Conservation (phyloP, 2,888 invertebrate species). For the Girardia tigrina region DNA sequence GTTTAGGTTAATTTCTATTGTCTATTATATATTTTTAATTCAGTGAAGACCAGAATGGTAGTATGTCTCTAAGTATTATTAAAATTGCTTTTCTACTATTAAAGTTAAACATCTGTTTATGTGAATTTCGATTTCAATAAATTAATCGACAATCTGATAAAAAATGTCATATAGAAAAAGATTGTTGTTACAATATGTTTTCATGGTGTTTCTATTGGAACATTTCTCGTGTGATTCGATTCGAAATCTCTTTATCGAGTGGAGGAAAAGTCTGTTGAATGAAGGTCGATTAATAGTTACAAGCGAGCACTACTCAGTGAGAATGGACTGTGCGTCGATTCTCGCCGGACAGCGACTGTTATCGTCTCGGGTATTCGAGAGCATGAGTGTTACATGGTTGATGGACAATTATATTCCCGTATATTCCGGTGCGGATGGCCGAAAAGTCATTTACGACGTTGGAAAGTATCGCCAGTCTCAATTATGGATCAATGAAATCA, state of each 20-base stretch:
- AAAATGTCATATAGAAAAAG: too few relatives aligned
- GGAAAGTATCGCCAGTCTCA: not conserved
- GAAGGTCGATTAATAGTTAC: not conserved
- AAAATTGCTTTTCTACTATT: too few relatives aligned
- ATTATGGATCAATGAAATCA: not conserved
- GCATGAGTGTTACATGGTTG: not conserved
- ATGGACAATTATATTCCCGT: not conserved
- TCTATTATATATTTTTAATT: too few relatives aligned
- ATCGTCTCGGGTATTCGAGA: not conserved
- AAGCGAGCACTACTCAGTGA: not conserved
- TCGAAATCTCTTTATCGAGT: not conserved
- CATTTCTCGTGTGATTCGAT: not conserved
- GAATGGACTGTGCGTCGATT: not conserved
- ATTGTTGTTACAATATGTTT: too few relatives aligned
- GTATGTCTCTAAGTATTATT: too few relatives aligned
- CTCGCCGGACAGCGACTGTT: not conserved
- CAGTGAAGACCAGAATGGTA: too few relatives aligned
- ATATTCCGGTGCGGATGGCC: conserved; percentile 12
- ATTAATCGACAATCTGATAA: too few relatives aligned
- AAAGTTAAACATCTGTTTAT: too few relatives aligned
- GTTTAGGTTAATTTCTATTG: too few relatives aligned
- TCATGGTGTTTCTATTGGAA: not conserved
- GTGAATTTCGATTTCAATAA: too few relatives aligned
- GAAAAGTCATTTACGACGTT: not conserved
- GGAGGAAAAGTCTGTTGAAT: not conserved